phyloP scores from a whole-genome alignment of 2,113 vertebrate species.

The Gila orcuttii region DNA sequence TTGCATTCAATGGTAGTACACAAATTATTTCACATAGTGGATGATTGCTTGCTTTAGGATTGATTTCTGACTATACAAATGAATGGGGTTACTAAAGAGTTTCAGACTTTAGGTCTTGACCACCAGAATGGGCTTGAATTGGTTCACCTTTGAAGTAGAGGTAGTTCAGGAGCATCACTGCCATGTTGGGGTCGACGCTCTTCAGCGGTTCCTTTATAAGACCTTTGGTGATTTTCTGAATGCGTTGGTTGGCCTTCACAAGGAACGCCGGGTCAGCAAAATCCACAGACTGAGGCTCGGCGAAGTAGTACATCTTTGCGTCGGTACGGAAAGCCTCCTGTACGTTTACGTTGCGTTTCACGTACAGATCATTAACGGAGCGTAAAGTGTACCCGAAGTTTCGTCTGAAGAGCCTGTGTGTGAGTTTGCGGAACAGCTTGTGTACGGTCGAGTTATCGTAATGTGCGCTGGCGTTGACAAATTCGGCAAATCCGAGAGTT shows the following conservation, averaged over 20 bases:
- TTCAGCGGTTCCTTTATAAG: conserved; percentile 89
- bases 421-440: conserved; percentile 94
- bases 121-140: not conserved
- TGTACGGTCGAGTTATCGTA: conserved; percentile 89
- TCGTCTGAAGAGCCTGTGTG: conserved; percentile 92
- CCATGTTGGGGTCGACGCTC: conserved; percentile 82
- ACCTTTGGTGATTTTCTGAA: conserved; percentile 90
- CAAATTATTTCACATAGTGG: not conserved
- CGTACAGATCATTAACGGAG: conserved; percentile 89
- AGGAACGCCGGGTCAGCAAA: conserved; percentile 87
- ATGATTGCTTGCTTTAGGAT: not conserved
- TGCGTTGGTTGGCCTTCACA: conserved; percentile 83
- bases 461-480: conserved; percentile 89
- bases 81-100: not conserved
- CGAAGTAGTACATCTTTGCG: conserved; percentile 87
- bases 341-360: conserved; percentile 80
- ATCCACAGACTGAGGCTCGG: conserved; percentile 86
- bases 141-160: conserved; percentile 96
- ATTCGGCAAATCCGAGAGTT: conserved; percentile 84
- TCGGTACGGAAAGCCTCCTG: conserved; percentile 79
- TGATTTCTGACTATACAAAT: not conserved
- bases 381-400: conserved; percentile 92
- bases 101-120: not conserved
- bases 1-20: not conserved
- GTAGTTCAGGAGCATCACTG: conserved; percentile 94